A percentile compares a stretch with the other conserved stretches of the same genome.
These are phyloP conservation scores for Maconellicoccus hirsutus DNA, from an alignment of 1,140 invertebrate species.

Conservation along the genomic window DNA sequence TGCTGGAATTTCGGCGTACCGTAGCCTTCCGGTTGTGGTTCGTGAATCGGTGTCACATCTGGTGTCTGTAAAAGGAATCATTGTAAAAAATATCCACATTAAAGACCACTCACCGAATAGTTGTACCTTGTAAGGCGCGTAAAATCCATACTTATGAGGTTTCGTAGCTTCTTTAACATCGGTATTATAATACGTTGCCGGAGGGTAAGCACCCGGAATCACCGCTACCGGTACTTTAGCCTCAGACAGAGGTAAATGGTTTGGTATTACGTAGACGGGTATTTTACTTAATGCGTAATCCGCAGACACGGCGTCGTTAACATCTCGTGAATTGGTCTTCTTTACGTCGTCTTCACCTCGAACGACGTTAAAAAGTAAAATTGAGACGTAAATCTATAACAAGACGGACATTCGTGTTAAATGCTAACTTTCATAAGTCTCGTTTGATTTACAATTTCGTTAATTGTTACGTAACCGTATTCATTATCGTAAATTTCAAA, in stretches of 20 bases:
- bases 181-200: not conserved
- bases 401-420: not conserved
- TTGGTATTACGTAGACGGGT: slow-evolving; percentile 1
- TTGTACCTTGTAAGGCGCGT: not conserved
- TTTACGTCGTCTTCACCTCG: not conserved
- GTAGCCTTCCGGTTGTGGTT: not conserved
- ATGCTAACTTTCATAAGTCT: not conserved
- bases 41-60: slow-evolving; percentile 2
- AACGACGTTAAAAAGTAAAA: not conserved
- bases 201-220: not conserved
- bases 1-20: not conserved
- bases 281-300: slow-evolving; percentile 16
- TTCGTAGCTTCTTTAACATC: not conserved
- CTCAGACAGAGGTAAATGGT: not conserved
- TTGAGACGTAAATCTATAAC: not conserved
- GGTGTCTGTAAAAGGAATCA: not conserved
- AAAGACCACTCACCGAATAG: not conserved
- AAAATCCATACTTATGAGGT: slow-evolving; percentile 7
- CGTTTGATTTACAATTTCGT: not conserved
- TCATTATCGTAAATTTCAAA: not conserved
- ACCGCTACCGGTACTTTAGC: slow-evolving; percentile 5
- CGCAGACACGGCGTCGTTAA: not conserved
- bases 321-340: not conserved
- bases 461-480: not conserved
- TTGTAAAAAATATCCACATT: not conserved